phyloP scores from a whole-genome alignment of 2,888 invertebrate species.

The Cyclophora albipunctata region DNA sequence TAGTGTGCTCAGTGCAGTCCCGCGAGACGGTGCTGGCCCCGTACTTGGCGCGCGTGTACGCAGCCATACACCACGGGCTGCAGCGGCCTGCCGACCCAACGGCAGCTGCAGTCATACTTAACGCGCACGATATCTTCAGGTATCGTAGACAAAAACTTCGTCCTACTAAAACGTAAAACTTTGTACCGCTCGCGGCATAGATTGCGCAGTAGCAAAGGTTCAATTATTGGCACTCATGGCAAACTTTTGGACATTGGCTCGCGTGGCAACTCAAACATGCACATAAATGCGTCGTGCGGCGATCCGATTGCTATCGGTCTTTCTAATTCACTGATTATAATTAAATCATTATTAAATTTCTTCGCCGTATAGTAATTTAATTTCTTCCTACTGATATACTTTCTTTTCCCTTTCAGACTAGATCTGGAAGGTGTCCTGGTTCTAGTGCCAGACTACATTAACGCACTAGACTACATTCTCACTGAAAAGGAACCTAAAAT shows the following conservation, averaged over 20 bases:
- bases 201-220: too few species aligned
- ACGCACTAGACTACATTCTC: constrained; percentile 92
- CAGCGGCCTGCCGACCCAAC: constrained; percentile 70
- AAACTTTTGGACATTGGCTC: too few species aligned
- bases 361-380: too few species aligned
- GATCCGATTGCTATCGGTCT: too few species aligned
- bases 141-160: constrained; percentile 11
- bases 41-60: constrained; percentile 95
- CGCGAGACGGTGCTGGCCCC: constrained; percentile 94
- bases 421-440: constrained; percentile 96
- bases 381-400: too few species aligned
- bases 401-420: constrained; percentile 65
- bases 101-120: constrained; percentile 90
- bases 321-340: too few species aligned
- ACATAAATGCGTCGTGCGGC: too few species aligned
- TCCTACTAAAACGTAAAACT: too few species aligned
- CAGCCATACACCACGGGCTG: constrained; percentile 92
- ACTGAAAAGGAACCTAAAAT: constrained; percentile 88
- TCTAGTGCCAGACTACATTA: constrained; percentile 90
- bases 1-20: constrained; percentile 96
- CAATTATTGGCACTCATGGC: too few species aligned
- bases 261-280: too few species aligned
- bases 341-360: too few species aligned
- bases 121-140: constrained; percentile 91
- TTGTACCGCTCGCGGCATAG: too few species aligned